Evolutionary conservation across 2,113 vertebrate species (phyloP).

Genomic region (Lichenostomus cassidix): DNA sequence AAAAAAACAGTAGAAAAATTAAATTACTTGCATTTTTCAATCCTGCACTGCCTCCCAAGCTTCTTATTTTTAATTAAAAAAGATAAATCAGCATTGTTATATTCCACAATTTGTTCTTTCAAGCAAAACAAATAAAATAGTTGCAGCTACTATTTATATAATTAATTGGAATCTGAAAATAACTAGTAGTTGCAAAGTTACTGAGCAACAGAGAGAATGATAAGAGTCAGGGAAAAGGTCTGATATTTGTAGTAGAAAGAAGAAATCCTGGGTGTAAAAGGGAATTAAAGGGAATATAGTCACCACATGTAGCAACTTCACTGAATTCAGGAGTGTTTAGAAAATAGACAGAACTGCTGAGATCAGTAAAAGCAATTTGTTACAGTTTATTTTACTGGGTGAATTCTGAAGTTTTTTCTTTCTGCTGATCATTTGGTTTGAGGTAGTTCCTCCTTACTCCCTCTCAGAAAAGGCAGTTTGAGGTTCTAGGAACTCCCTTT

Average conservation of each 20-base stretch:
- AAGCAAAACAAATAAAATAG: background rate
- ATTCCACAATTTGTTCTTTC: background rate
- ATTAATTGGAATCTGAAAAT: background rate
- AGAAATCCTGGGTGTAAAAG: background rate
- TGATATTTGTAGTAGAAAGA: background rate
- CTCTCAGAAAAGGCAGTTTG: background rate
- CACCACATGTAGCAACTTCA: background rate
- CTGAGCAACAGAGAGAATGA: background rate
- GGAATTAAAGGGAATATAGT: background rate
- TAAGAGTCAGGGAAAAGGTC: background rate
- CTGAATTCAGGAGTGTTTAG: background rate
- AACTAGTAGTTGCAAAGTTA: background rate
- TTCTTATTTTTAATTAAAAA: slow-evolving; percentile 48
- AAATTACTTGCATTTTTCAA: slow-evolving; percentile 34
- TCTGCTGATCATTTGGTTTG: background rate
- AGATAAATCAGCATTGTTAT: slow-evolving; percentile 5
- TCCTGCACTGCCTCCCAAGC: background rate
- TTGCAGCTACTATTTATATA: background rate
- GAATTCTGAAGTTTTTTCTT: background rate
- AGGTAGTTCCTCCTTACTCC: background rate
- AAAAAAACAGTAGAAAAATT: background rate
- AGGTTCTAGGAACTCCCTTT: background rate
- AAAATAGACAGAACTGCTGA: background rate
- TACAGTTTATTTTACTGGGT: background rate
- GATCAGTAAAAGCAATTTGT: background rate